Evolutionary conservation across 1,140 invertebrate genomes (phyloP).

Genomic region (Piezodorus guildinii): DNA sequence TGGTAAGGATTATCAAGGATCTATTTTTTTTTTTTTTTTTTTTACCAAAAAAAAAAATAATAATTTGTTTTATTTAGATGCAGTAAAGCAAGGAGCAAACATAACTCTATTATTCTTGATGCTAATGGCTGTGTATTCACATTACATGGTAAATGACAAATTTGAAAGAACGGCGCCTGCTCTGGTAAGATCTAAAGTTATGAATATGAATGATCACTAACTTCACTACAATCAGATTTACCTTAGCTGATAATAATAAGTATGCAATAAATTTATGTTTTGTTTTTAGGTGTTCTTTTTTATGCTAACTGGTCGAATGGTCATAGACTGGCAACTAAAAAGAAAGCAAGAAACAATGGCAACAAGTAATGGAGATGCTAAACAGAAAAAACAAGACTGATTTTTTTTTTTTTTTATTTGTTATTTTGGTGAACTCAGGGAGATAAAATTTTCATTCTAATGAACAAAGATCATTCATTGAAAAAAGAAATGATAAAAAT

Average conservation of each 20-base stretch:
- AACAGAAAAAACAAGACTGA: conserved; percentile 32
- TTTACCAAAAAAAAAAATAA: too few relatives aligned
- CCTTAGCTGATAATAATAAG: too few relatives aligned
- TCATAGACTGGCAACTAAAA: conserved; percentile 55
- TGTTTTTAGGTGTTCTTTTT: conserved; percentile 70
- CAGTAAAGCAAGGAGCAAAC: conserved; percentile 80
- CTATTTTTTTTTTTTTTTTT: too few relatives aligned
- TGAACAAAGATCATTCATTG: neutral
- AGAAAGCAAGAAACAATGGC: conserved; percentile 32
- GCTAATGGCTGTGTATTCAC: conserved; percentile 81
- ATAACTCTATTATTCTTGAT: conserved; percentile 68
- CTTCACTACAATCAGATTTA: too few relatives aligned
- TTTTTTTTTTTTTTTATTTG: conserved; percentile 11
- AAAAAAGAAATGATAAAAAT: too few relatives aligned
- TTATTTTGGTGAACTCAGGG: neutral
- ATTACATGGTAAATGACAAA: conserved; percentile 83
- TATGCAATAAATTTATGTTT: neutral
- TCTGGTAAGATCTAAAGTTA: conserved; percentile 42
- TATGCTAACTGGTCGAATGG: conserved; percentile 83
- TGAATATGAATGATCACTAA: neutral
- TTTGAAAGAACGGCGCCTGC: conserved; percentile 86
- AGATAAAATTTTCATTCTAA: neutral
- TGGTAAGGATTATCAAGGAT: conserved; percentile 42
- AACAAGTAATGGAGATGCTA: conserved; percentile 29
- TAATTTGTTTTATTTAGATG: conserved; percentile 49